Evolutionary conservation across 2,797 vertebrate genomes (phyloP).

Genomic region (Arvicola amphibius): DNA sequence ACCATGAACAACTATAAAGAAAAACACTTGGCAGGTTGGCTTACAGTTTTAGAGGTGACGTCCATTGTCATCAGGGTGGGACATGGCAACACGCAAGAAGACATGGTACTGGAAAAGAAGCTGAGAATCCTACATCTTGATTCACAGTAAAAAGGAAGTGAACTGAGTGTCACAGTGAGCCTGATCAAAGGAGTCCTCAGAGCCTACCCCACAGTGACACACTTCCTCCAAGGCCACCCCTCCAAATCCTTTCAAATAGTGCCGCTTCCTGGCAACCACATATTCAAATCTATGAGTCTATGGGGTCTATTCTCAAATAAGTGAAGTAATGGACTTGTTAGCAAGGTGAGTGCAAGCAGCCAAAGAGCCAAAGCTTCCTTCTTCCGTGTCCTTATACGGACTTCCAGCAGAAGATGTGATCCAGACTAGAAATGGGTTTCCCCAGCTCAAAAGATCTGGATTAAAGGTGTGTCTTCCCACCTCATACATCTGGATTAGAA

Average conservation of each 20-base stretch:
- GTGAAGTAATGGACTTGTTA: background rate
- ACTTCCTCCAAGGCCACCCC: background rate
- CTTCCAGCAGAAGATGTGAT: background rate
- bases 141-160: too few relatives aligned
- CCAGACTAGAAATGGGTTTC: background rate
- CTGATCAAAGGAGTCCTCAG: too few relatives aligned
- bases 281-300: background rate
- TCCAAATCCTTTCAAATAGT: background rate
- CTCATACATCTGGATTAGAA: background rate
- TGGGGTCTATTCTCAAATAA: background rate
- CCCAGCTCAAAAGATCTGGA: background rate
- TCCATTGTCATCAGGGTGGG: too few relatives aligned
- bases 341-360: background rate
- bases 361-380: too few relatives aligned
- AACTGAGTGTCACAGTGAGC: too few relatives aligned
- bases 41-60: too few relatives aligned
- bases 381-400: background rate
- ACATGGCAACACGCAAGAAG: too few relatives aligned
- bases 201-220: too few relatives aligned
- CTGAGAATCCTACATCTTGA: too few relatives aligned
- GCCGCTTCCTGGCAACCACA: background rate
- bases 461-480: background rate
- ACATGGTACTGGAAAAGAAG: too few relatives aligned
- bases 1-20: too few relatives aligned
- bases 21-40: too few relatives aligned